These are phyloP conservation scores for Lepas anatifera DNA, from an alignment of 2,888 invertebrate genomes.

Conservation along the genomic window DNA sequence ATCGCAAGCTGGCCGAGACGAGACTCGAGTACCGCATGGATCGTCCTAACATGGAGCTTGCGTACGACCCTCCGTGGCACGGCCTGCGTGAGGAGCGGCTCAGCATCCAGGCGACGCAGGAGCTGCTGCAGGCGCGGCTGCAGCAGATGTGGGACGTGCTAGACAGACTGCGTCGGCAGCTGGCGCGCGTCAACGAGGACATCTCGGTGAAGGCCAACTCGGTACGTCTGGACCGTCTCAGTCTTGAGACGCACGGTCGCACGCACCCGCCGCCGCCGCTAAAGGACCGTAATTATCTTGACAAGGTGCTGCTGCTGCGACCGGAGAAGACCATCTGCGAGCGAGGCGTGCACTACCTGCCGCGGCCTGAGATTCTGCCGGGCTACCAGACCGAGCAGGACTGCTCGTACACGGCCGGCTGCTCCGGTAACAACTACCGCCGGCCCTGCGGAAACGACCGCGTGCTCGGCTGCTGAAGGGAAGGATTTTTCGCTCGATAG, in stretches of 20 bases:
- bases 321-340: constrained; percentile 4
- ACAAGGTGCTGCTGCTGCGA: constrained; percentile 9
- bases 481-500: too few relatives aligned
- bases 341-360: constrained; percentile 4
- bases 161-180: constrained; percentile 1
- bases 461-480: constrained; percentile 7
- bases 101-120: constrained; percentile 6
- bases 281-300: neutral
- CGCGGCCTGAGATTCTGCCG: neutral
- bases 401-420: constrained; percentile 5
- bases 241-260: constrained; percentile 2
- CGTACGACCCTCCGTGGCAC: constrained; percentile 5
- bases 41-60: neutral
- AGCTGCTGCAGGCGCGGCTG: neutral
- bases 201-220: constrained; percentile 8
- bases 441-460: neutral
- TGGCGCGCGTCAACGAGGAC: constrained; percentile 4
- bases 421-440: neutral
- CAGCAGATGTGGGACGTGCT: constrained; percentile 8
- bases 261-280: constrained; percentile 2
- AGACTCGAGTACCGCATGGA: constrained; percentile 3
- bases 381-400: constrained; percentile 9
- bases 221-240: neutral
- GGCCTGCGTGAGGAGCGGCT: constrained; percentile 7
- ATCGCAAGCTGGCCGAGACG: neutral